These are phyloP conservation scores for Pseudotriccus pelzelni DNA, from an alignment of 2,797 vertebrate genomes.

Conservation along the genomic window DNA sequence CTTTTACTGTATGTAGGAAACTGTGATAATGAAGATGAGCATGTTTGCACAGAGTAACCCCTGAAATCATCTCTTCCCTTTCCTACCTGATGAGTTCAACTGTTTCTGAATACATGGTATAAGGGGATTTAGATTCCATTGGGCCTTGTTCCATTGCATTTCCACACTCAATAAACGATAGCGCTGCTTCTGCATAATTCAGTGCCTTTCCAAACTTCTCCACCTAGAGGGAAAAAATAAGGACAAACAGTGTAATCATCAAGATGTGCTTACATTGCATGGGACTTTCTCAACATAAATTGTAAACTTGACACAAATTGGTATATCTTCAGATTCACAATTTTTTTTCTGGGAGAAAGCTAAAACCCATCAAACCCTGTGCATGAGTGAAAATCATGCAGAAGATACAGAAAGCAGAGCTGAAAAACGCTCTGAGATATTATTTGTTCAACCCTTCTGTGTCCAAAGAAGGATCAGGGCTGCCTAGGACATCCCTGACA, in stretches of 20 bases:
- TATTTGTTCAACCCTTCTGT: neutral
- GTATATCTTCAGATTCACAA: neutral
- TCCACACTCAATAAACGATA: conserved; percentile 98
- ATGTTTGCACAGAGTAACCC: neutral
- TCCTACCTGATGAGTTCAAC: conserved; percentile 95
- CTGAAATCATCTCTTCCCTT: neutral
- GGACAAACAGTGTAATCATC: conserved; percentile 5
- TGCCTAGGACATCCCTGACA: neutral
- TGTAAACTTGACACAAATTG: neutral
- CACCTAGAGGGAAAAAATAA: conserved; percentile 80
- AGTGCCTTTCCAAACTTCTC: conserved; percentile 97
- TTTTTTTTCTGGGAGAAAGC: neutral
- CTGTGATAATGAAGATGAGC: neutral
- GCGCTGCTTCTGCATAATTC: conserved; percentile 95
- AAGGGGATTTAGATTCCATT: conserved; percentile 95
- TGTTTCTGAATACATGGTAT: conserved; percentile 98
- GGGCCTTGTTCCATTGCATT: conserved; percentile 98
- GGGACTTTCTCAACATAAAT: neutral
- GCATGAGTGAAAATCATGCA: neutral
- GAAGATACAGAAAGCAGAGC: neutral
- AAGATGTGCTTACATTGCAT: neutral
- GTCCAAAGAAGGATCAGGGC: neutral
- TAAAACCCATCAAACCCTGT: neutral
- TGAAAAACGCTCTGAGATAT: neutral
- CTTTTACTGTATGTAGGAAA: neutral